phyloP scores from a whole-genome alignment of 2,888 invertebrate genomes.

The Horisme vitalbata region DNA sequence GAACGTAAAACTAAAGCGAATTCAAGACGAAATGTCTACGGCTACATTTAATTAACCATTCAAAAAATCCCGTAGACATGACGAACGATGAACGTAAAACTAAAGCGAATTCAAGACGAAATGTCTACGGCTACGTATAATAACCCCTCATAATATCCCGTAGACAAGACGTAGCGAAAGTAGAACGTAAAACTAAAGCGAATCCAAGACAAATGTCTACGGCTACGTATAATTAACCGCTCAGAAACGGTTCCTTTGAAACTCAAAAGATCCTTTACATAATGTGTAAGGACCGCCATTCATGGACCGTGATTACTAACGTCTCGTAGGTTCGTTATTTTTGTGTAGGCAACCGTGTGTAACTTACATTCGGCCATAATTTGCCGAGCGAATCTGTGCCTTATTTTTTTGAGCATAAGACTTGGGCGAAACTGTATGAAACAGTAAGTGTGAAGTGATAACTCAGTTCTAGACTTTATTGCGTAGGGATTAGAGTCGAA shows the following conservation, averaged over 20 bases:
- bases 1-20: constrained; percentile 52
- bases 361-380: constrained; percentile 53
- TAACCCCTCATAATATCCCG: too few species aligned
- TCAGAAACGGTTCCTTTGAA: constrained; percentile 67
- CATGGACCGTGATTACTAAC: constrained; percentile 68
- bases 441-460: too few species aligned
- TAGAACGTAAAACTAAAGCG: constrained; percentile 52
- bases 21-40: constrained; percentile 46
- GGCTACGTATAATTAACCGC: constrained; percentile 67
- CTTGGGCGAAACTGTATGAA: too few species aligned
- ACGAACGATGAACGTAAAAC: too few species aligned
- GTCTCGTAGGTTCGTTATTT: constrained; percentile 78
- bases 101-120: too few species aligned
- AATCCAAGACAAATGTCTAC: constrained; percentile 48
- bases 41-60: constrained; percentile 67
- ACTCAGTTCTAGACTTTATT: too few species aligned
- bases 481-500: too few species aligned
- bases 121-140: too few species aligned
- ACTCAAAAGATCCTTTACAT: constrained; percentile 73
- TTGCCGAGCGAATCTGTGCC: constrained; percentile 41
- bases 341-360: constrained; percentile 80
- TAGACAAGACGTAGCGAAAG: too few species aligned
- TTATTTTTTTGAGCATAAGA: constrained; percentile 34
- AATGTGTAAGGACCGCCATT: constrained; percentile 67
- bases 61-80: too few species aligned